Evolutionary conservation across 1,140 invertebrate genomes (phyloP), one percentile per base, ranked within the genome.

Genomic region (Diorhabda carinulata): DNA sequence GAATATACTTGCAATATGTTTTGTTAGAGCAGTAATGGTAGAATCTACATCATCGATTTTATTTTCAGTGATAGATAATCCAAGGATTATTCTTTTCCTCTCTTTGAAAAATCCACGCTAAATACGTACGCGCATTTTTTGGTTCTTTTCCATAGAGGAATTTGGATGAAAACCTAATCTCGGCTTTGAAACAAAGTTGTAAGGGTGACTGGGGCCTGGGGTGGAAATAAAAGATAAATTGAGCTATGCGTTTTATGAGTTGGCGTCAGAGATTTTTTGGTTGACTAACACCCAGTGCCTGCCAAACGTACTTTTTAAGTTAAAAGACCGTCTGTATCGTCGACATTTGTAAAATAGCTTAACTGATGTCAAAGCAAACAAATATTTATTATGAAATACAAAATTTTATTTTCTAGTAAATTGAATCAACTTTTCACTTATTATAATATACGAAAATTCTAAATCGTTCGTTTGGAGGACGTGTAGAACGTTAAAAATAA

Each of bases 101-200:
- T 25, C 25, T 52, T 52, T 52, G n/a, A 52, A 52, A 52, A 52
- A 52, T 52, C 3, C 47, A 52, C n/a, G n/a, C n/a, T 52, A 52
- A 25, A 52, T 52, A 52, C 47, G n/a, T 52, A n/a, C 47, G 47
- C 47, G 47, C n/a, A 52, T 52, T 52, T 52, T 52, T 52, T 52
- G 47, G 47, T 6, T 52, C 47, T 52, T 52, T 52, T 52, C 4
- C 47, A 52, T 52, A 4, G 47, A 52, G n/a, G n/a, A 52, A 52
- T 52, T 6, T 52, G 47, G n/a, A 52, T 52, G 47, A 52, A 52
- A 52, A 52, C 47, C 6, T 52, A 52, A 52, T 52, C 47, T 52
- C 47, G n/a, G 47, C 6, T 52, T 52, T 52, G n/a, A 52, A 52
- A 52, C 47, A 52, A 52, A n/a, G 47, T 52, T 52, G n/a, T n/a